These are phyloP conservation scores for Callorhinus ursinus DNA, from an alignment of 2,113 vertebrate species.

Conservation along the genomic window DNA sequence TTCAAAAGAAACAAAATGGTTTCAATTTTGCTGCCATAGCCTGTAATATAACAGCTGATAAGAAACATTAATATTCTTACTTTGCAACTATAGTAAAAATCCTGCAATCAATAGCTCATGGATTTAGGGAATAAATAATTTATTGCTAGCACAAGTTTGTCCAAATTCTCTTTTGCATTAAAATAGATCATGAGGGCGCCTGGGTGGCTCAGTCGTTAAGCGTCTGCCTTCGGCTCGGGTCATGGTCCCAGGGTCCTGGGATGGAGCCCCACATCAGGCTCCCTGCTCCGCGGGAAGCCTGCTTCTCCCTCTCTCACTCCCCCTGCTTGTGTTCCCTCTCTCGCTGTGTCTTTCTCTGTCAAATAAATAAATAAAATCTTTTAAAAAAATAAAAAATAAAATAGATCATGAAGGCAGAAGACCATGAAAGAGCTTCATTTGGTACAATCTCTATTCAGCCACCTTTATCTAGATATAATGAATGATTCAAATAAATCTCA, in stretches of 20 bases:
- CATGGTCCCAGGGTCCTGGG: too few relatives aligned
- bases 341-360: too few relatives aligned
- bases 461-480: slow-evolving; percentile 43
- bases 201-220: too few relatives aligned
- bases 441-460: slow-evolving; percentile 2
- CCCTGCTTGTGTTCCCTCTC: too few relatives aligned
- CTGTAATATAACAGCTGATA: slow-evolving; percentile 44
- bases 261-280: too few relatives aligned
- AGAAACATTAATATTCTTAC: slow-evolving; percentile 53
- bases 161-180: slow-evolving; percentile 62
- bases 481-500: slow-evolving; percentile 47
- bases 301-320: too few relatives aligned
- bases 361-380: too few relatives aligned
- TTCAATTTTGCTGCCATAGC: slow-evolving; percentile 56
- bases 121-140: slow-evolving; percentile 72
- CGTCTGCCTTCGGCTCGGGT: too few relatives aligned
- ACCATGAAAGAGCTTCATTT: slow-evolving; percentile 52
- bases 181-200: slow-evolving; percentile 46
- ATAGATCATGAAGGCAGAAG: slow-evolving; percentile 58
- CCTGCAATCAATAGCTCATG: slow-evolving; percentile 53
- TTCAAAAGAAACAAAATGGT: slow-evolving; percentile 82
- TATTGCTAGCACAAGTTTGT: slow-evolving; percentile 37
- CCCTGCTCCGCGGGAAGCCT: too few relatives aligned
- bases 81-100: slow-evolving; percentile 64
- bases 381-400: neutral